These are phyloP conservation scores for Sebastes jordani DNA, from an alignment of 2,797 vertebrate species.

Conservation along the genomic window DNA sequence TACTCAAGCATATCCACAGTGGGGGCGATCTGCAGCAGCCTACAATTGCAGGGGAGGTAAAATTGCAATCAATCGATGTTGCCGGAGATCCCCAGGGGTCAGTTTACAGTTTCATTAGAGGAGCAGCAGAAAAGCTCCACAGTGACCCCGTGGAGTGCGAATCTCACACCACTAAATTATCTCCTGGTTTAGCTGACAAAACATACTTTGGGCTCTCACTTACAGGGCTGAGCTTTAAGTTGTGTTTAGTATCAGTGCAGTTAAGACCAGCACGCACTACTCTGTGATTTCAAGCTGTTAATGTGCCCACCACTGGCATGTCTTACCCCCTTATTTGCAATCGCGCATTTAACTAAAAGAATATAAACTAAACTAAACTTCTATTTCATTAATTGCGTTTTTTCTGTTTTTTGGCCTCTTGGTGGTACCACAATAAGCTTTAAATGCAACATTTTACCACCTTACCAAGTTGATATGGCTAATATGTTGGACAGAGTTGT, in stretches of 20 bases:
- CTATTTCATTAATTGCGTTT: neutral
- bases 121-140: slow-evolving; percentile 36
- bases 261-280: neutral
- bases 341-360: neutral
- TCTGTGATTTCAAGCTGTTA: neutral
- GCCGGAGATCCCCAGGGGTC: slow-evolving; percentile 44
- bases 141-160: slow-evolving; percentile 30
- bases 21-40: slow-evolving; percentile 18
- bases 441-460: neutral
- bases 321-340: neutral
- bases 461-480: neutral
- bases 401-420: neutral
- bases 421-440: neutral
- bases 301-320: neutral
- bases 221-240: neutral
- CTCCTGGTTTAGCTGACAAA: slow-evolving; percentile 46
- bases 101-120: slow-evolving; percentile 63
- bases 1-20: slow-evolving; percentile 17
- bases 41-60: slow-evolving; percentile 43
- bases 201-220: slow-evolving; percentile 52
- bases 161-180: slow-evolving; percentile 45
- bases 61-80: slow-evolving; percentile 61
- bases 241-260: neutral
- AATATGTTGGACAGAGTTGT: neutral
- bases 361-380: neutral